Percentiles rank a stretch among this genome's conserved stretches.
Evolutionary conservation across 2,888 invertebrate genomes (phyloP).

Genomic region (Microplitis manilae): DNA sequence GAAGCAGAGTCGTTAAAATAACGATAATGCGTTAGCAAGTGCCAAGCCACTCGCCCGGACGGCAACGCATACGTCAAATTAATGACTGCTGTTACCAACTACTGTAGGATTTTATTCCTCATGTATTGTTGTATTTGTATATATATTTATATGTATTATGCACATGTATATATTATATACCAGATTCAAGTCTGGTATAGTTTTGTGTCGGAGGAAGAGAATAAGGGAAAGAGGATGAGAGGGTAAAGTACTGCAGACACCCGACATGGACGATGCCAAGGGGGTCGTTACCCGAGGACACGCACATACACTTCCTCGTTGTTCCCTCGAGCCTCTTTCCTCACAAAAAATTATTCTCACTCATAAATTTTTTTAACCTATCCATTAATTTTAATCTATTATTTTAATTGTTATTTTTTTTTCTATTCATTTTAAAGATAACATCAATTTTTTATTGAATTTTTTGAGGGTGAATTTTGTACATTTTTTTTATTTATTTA

Average conservation of each 20-base stretch:
- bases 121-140: neutral
- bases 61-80: conserved; percentile 60
- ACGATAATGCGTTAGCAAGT: conserved; percentile 59
- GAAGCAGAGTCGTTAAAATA: conserved; percentile 59
- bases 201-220: conserved; percentile 23
- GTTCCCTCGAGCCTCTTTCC: conserved; percentile 14
- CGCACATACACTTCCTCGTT: conserved; percentile 12
- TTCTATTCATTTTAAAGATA: neutral
- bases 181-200: conserved; percentile 33
- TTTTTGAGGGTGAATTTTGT: neutral
- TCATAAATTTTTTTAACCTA: conserved; percentile 23
- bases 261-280: conserved; percentile 40
- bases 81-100: conserved; percentile 55
- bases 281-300: conserved; percentile 39
- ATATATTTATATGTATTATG: no score
- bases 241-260: conserved; percentile 26
- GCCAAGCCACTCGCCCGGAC: conserved; percentile 46
- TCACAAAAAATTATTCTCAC: neutral
- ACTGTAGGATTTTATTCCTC: conserved; percentile 40
- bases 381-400: conserved; percentile 18
- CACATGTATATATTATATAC: conserved; percentile 24
- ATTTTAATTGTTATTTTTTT: conserved; percentile 14
- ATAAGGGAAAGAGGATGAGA: neutral
- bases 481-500: neutral
- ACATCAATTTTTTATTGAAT: neutral